These are phyloP conservation scores for Drosophila littoralis DNA, from an alignment of 1,140 invertebrate species.

Conservation along the genomic window DNA sequence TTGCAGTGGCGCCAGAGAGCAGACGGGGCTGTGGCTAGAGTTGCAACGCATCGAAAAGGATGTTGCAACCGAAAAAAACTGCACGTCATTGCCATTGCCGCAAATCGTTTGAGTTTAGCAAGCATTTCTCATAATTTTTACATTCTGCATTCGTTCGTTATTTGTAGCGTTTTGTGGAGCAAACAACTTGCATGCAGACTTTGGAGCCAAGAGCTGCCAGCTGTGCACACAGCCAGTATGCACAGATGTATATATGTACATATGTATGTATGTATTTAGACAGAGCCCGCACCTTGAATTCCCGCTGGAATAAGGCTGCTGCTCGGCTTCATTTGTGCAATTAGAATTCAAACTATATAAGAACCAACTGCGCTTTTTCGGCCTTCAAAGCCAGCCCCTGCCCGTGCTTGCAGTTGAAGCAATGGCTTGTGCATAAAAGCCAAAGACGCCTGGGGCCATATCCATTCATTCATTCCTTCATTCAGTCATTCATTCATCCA, in stretches of 20 bases:
- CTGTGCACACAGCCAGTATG: background rate
- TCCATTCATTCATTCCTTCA: constrained; percentile 12
- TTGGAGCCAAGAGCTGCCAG: constrained; percentile 1
- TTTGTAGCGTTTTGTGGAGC: constrained; percentile 31
- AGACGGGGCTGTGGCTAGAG: background rate
- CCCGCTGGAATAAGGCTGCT: constrained; percentile 3
- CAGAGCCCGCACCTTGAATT: constrained; percentile 26
- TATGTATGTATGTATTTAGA: background rate
- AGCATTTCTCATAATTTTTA: constrained; percentile 44
- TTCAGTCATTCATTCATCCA: constrained; percentile 23
- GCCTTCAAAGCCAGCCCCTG: constrained; percentile 7
- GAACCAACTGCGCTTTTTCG: constrained; percentile 53
- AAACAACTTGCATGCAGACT: constrained; percentile 30
- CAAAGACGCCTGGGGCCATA: constrained; percentile 33
- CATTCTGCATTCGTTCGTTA: constrained; percentile 32
- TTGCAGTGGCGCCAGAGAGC: background rate
- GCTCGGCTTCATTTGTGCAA: constrained; percentile 51
- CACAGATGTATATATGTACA: background rate
- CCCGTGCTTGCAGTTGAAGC: constrained; percentile 17
- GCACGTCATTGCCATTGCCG: constrained; percentile 31
- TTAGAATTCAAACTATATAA: constrained; percentile 56
- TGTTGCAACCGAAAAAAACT: constrained; percentile 15
- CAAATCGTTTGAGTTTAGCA: constrained; percentile 36
- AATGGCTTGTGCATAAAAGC: constrained; percentile 35
- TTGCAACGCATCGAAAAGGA: background rate